Base-by-base conservation (phyloP, 2,888 invertebrate species). In the Bedellia somnulentella region DNA sequence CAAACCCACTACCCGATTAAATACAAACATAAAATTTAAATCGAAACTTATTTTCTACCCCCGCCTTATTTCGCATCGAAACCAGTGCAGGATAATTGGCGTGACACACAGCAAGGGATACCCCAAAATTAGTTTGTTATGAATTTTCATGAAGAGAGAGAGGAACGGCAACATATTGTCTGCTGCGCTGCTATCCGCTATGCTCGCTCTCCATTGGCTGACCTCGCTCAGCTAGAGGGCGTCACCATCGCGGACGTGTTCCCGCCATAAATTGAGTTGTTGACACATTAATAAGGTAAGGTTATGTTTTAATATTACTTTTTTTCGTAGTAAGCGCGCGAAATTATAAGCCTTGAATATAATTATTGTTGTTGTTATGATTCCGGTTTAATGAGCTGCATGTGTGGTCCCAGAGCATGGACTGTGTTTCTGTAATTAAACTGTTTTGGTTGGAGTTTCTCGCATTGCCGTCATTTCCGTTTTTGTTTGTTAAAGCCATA, bases 241-340 rank as follows among this genome's bases (percentile, higher is more conserved):
- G 75, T 66, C 48, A 44, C 66, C n/a, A n/a, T n/a, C n/a, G n/a
- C n/a, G 61, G 37, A 44, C 50, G 47, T 37, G 46, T 68, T 68
- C 61, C 61, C 70, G 68, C 75, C 64, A 76, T 76, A 76, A 76
- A 76, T 76, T 75, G 75, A 76, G 76, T 67, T 76, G 76, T 76
- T 75, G 76, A 73, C 75, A 75, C 71, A 61, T 67, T 70, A 66
- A 70, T 73, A 75, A 68, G 66, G 46, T 50, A 53, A 70, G 62
- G 67, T 68, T 70, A 70, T 67, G 68, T 70, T 70, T 63, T 71
- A 66, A 68, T 68, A 62, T 53, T 59, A 49, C 52, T 57, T 63
- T 64, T 66, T 49, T 68, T 49, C 42, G 52, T 52, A 42, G 50
- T 50, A 42, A 47, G 52, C 58, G 59, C 64, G 70, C 71, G 63